Base-by-base conservation (phyloP, 2,888 invertebrate species). In the Scotopteryx bipunctaria region DNA sequence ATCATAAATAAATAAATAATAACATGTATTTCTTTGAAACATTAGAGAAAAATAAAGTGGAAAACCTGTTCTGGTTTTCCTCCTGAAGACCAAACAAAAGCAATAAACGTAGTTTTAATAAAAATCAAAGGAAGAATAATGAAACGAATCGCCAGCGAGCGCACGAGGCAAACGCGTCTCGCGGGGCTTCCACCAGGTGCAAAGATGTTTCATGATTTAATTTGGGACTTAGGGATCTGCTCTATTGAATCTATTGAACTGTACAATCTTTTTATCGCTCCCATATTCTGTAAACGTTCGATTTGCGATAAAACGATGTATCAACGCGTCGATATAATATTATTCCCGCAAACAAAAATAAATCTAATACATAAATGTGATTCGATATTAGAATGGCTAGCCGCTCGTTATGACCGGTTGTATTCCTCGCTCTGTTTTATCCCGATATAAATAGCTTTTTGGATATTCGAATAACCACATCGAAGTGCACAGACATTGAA, bases 151-250 rank as follows among this genome's bases (percentile, higher is more conserved):
- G 78, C 80, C 73, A 79, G 77, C 71, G 69, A 72, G 75, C 65
- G 72, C 70, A 73, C 70, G 71, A 75, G 65, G 78, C 67, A 68
- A 76, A 70, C 73, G 71, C 68, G 78, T 73, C 79, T 76, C 79
- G 67, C 73, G 78, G 70, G 77, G 72, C 67, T 75, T 65, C 77
- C 69, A 71, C 77, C 89, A 88, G 88, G 87, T 89, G 88, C 85
- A 79, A 81, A 82, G 85, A 83, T 84, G 85, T 85, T 85, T 78
- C 84, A 84, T 89, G 86, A 90, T 90, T 88, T 89, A 90, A 90
- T 89, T 90, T 89, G 89, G 89, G 89, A 87, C 84, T 86, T 80
- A 78, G 89, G 89, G 88, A 87, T 78, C 82, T 82, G 79, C 81
- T 83, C 80, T 84, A 86, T 87, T 83, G 86, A 84, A 86, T 86